Conservation (phyloP, 2,888 invertebrate species). For the Furcula furcula region DNA sequence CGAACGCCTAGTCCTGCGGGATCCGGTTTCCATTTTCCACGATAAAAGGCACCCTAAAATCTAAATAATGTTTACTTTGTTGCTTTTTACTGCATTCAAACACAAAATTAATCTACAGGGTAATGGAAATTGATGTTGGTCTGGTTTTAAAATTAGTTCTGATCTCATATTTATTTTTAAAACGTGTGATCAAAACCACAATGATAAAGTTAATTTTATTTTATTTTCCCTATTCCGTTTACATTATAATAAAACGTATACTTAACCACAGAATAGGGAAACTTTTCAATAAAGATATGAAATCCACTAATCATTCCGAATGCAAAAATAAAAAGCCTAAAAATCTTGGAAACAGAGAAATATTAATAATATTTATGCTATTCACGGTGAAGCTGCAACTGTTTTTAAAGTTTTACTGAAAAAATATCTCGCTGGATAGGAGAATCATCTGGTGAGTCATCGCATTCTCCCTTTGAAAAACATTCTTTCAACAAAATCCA, state of each 20-base stretch:
- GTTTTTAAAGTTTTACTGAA: conserved; percentile 36
- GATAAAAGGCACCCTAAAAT: too few relatives aligned
- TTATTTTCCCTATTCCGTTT: conserved; percentile 2
- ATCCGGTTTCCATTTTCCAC: too few relatives aligned
- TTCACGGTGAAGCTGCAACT: conserved; percentile 50
- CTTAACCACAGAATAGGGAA: background rate
- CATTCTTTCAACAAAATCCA: conserved; percentile 21
- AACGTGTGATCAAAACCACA: too few relatives aligned
- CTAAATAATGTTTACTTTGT: too few relatives aligned
- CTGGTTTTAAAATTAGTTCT: too few relatives aligned
- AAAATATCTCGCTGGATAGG: conserved; percentile 43
- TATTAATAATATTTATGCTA: conserved; percentile 45
- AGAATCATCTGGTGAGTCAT: conserved; percentile 39
- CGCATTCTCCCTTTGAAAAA: conserved; percentile 25
- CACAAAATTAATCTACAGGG: too few relatives aligned
- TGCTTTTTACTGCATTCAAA: too few relatives aligned
- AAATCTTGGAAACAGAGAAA: conserved; percentile 43
- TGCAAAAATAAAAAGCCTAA: conserved; percentile 42
- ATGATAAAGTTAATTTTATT: too few relatives aligned
- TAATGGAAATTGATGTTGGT: too few relatives aligned
- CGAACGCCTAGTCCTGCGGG: too few relatives aligned
- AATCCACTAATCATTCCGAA: conserved; percentile 50
- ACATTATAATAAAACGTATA: conserved; percentile 1
- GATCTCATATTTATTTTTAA: too few relatives aligned
- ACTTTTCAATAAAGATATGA: conserved; percentile 5